Base-by-base conservation (phyloP, 2,113 vertebrate species). In the Carassius auratus region DNA sequence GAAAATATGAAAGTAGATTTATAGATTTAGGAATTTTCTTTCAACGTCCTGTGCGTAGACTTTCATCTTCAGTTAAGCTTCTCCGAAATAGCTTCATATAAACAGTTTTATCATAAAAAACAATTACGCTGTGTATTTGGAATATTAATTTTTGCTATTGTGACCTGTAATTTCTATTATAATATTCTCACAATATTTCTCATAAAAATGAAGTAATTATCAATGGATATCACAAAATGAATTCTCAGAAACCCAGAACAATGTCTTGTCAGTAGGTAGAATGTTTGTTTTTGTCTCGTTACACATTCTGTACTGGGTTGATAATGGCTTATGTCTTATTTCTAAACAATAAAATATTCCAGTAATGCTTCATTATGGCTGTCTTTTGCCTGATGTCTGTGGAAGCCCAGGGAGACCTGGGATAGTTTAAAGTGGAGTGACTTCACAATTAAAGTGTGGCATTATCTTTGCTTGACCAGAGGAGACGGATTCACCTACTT, bases 401-500 rank as follows among this genome's bases (percentile, higher is more conserved):
- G 4, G 57, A 61, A 61, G 57, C 21, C 57, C 57, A 61, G 21
- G 7, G 57, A 59, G 17, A 57, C 17, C 52, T 55, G 52, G 52
- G 15, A 55, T 17, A 55, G 15, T 6, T 55, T 15, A 55, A 6
- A 57, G 8, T 59, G 57, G 19, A 21, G 21, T 21, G 57, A 59
- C 19, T 59, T 59, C 57, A 8, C 57, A 21, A 59, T 59, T 59
- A 59, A 59, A 59, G 5, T 3, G 55, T 8, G 57, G 52, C 15
- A 55, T 55, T 55, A 7, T n/a, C 23, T 86, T 84, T 81, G 82
- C 82, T 50, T 88, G 86, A 85, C 59, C 19, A 82, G 64, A 87
- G 23, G 61, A 87, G 84, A 92, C 80, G 42, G 48, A n/a, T 84
- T 92, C 89, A 91, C 89, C 90, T 93, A 91, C 88, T 92, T 92